These are phyloP conservation scores for Athalia rosae DNA, from an alignment of 2,888 invertebrate species.

Conservation along the genomic window DNA sequence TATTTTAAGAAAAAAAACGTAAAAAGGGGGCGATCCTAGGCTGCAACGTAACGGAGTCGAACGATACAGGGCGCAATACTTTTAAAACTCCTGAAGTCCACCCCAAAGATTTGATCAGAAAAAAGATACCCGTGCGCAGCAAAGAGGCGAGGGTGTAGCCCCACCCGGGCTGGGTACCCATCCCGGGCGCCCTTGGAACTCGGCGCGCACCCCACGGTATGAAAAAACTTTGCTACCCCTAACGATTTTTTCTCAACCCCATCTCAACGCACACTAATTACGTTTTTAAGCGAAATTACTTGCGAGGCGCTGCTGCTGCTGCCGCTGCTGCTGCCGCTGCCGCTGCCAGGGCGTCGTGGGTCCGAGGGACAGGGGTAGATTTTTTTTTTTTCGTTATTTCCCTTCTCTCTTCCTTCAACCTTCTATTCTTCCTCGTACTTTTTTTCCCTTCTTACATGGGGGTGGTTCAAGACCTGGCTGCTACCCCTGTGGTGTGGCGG, in stretches of 20 bases:
- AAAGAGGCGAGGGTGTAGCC: constrained; percentile 59
- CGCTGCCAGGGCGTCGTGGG: constrained; percentile 14
- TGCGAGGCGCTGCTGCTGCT: constrained; percentile 59
- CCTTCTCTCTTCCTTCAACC: constrained; percentile 22
- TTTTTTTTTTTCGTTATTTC: constrained; percentile 18
- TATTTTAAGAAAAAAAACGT: background rate
- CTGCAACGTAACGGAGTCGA: constrained; percentile 15
- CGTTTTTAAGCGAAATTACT: constrained; percentile 72
- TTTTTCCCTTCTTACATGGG: constrained; percentile 24
- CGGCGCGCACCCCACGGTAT: constrained; percentile 41
- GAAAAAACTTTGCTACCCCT: constrained; percentile 61
- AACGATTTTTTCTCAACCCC: constrained; percentile 68
- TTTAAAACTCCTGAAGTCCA: constrained; percentile 56
- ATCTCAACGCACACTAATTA: constrained; percentile 70
- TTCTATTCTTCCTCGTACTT: constrained; percentile 6
- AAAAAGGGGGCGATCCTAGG: constrained; percentile 27
- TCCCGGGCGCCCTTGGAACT: constrained; percentile 60
- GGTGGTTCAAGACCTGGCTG: constrained; percentile 26
- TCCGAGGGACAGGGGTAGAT: constrained; percentile 38
- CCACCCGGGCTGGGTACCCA: constrained; percentile 55
- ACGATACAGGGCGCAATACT: constrained; percentile 26
- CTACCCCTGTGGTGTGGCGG: background rate
- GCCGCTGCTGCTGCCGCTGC: no score
- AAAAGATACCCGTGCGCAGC: constrained; percentile 49
- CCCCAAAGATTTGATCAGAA: constrained; percentile 64